Base-by-base conservation (phyloP, 2,888 invertebrate genomes). In the Margaritifera margaritifera region DNA sequence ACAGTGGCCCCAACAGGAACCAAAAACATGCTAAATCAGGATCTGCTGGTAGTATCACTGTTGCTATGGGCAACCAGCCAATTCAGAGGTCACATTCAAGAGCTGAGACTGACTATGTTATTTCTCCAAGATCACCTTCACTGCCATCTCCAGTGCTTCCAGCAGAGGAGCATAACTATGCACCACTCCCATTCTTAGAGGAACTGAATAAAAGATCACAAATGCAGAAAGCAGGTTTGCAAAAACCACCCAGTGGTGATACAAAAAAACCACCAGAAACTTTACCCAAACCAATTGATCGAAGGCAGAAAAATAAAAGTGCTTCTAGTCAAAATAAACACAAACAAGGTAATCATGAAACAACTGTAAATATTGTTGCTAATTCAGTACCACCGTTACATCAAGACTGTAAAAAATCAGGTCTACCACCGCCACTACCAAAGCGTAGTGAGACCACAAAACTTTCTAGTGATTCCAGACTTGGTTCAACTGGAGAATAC, bases 401-500 rank as follows among this genome's bases (percentile, higher is more conserved):
- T 42, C 42, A 42, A 42, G 42, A 42, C 42, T 42, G 42, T 42
- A 42, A 42, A 42, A 11, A 11, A 42, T 11, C 42, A 42, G 42
- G 42, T 11, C 71, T 77, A 18, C 86, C 86, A 20, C 86, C 86
- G 18, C 85, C 86, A 8, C 85, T 85, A 8, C 86, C 86, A 31
- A 84, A 80, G 70, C 79, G 86, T n/a, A 86, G 83, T 65, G 83
- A 84, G 71, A 79, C 66, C 54, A 86, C 86, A 18, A 78, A 83
- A 67, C 76, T 85, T 22, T 82, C 83, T 18, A 70, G 71, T 31
- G 80, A 80, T 18, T 62, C 69, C 60, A 42, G 57, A 64, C 62
- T 75, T 68, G 66, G 51, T 64, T 66, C 64, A 66, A 60, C 57
- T 69, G 66, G 63, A 59, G 58, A 54, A 62, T 42, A 18, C 42